Evolutionary conservation across 1,140 invertebrate genomes (phyloP).

Genomic region (Mycetomoellerius zeteki): DNA sequence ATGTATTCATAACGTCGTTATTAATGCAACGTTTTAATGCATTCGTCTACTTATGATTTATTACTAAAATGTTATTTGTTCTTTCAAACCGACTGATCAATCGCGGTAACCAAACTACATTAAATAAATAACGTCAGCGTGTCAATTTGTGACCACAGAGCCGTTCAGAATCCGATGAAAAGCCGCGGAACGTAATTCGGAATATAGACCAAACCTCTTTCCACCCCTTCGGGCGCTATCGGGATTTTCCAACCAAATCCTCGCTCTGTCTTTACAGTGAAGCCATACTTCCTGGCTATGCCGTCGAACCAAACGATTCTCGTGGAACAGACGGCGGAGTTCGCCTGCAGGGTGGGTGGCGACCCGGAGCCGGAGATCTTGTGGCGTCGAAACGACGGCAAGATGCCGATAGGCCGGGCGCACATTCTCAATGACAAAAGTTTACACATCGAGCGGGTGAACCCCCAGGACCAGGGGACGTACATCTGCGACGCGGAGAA

Average conservation of each 20-base stretch:
- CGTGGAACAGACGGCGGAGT: slow-evolving; percentile 93
- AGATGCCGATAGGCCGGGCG: slow-evolving; percentile 92
- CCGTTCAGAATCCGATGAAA: slow-evolving; percentile 45
- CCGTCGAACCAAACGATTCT: slow-evolving; percentile 94
- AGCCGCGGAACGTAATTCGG: slow-evolving; percentile 38
- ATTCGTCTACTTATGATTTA: background rate
- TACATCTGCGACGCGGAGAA: slow-evolving; percentile 95
- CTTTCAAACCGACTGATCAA: background rate
- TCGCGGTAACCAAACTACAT: slow-evolving; percentile 8
- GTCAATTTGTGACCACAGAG: background rate
- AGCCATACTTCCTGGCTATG: slow-evolving; percentile 95
- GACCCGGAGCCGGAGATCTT: slow-evolving; percentile 96
- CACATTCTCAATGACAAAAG: slow-evolving; percentile 92
- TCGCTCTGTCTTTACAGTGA: slow-evolving; percentile 89
- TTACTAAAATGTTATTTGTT: background rate
- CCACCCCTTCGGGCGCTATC: background rate
- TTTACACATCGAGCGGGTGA: slow-evolving; percentile 91
- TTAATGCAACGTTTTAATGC: background rate
- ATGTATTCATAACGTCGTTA: background rate
- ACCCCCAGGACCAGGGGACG: slow-evolving; percentile 92
- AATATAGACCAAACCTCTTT: background rate
- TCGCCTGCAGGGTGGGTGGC: slow-evolving; percentile 96
- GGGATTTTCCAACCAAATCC: slow-evolving; percentile 19
- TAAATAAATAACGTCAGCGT: slow-evolving; percentile 39
- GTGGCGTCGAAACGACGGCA: slow-evolving; percentile 95